These are phyloP conservation scores for Bombyx mandarina DNA, from an alignment of 1,140 invertebrate genomes.

Conservation along the genomic window DNA sequence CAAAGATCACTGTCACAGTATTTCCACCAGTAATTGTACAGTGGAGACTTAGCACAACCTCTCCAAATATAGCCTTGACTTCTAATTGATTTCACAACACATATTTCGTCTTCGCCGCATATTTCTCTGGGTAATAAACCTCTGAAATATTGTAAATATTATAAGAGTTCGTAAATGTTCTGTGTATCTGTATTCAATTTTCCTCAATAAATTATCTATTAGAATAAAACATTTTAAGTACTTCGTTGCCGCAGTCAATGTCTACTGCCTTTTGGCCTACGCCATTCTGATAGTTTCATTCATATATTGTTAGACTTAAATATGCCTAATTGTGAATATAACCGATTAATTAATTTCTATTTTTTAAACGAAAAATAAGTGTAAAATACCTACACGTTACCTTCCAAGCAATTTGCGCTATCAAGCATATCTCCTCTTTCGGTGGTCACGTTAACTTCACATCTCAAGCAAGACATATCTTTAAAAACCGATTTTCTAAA, in stretches of 20 bases:
- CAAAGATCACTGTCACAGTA: constrained; percentile 41
- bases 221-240: no score
- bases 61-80: constrained; percentile 44
- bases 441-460: constrained; percentile 36
- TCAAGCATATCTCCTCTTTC: constrained; percentile 22
- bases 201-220: background rate
- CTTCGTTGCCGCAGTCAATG: no score
- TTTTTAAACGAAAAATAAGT: no score
- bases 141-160: constrained; percentile 22
- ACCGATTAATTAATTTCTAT: no score
- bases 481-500: constrained; percentile 43
- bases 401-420: constrained; percentile 37
- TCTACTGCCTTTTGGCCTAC: no score
- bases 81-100: constrained; percentile 36
- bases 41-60: constrained; percentile 34
- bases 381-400: constrained; percentile 30
- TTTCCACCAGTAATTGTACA: constrained; percentile 49
- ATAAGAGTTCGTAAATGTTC: no score
- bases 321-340: no score
- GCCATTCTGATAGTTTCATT: no score
- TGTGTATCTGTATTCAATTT: no score
- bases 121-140: constrained; percentile 26
- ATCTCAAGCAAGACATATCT: constrained; percentile 47
- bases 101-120: constrained; percentile 40
- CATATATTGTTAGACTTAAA: no score